Percentiles rank a stretch among this genome's conserved stretches.
Evolutionary conservation across 1,140 invertebrate species (phyloP).

Genomic region (Aradophagus sp.): DNA sequence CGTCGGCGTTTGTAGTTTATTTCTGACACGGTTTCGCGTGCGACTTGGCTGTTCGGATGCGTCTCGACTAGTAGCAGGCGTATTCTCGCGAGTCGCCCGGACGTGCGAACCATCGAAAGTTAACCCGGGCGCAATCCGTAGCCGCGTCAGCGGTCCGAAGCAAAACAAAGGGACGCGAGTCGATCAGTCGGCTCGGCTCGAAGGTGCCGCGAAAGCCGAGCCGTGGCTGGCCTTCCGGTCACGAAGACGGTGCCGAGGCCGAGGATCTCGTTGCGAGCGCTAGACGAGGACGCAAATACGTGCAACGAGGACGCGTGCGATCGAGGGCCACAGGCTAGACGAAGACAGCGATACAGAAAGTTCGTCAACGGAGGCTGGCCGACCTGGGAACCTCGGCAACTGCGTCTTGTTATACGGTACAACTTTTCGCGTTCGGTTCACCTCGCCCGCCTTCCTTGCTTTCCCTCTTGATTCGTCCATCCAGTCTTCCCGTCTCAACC

Average conservation of each 20-base stretch:
- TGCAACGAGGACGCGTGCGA: slow-evolving; percentile 30
- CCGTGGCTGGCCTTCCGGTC: background rate
- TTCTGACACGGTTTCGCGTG: slow-evolving; percentile 16
- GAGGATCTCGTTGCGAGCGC: slow-evolving; percentile 3
- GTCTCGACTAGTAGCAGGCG: slow-evolving; percentile 1
- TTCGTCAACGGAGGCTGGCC: slow-evolving; percentile 32
- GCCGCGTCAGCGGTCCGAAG: too few relatives aligned
- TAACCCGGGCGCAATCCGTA: too few relatives aligned
- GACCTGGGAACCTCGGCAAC: slow-evolving; percentile 41
- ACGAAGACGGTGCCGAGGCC: slow-evolving; percentile 7
- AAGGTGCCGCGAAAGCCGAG: too few relatives aligned
- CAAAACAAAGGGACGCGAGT: too few relatives aligned
- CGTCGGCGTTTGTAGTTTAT: too few relatives aligned
- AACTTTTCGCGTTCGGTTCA: too few relatives aligned
- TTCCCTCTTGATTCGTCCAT: background rate
- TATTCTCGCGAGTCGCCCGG: slow-evolving; percentile 1
- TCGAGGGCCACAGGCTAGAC: slow-evolving; percentile 1
- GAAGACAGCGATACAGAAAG: slow-evolving; percentile 21
- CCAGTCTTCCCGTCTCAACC: background rate
- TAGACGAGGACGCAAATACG: slow-evolving; percentile 23
- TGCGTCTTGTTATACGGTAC: slow-evolving; percentile 18
- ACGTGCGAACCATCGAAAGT: too few relatives aligned
- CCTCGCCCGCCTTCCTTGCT: too few relatives aligned
- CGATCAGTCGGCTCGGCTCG: too few relatives aligned
- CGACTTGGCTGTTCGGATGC: slow-evolving; percentile 12